A percentile compares a stretch with the other conserved stretches of the same genome.
Conservation (phyloP, 2,888 invertebrate species). For the Andrena camellia region DNA sequence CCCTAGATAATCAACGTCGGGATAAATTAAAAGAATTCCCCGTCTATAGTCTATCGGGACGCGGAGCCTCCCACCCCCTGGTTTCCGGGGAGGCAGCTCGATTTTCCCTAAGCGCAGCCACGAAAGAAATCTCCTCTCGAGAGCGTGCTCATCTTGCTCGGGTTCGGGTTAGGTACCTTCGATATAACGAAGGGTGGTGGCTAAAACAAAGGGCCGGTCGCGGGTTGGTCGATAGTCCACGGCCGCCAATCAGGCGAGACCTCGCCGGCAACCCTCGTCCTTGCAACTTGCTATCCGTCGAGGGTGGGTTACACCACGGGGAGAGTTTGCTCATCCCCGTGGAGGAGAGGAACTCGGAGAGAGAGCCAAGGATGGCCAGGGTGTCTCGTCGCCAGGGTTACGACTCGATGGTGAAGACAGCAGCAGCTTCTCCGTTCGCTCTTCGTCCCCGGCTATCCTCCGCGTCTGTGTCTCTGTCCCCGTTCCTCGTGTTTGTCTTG, state of each 20-base stretch:
- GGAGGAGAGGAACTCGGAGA: slow-evolving; percentile 61
- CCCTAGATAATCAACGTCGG: slow-evolving; percentile 7
- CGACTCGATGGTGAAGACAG: slow-evolving; percentile 71
- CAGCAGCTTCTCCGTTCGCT: slow-evolving; percentile 45
- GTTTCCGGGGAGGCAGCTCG: slow-evolving; percentile 32
- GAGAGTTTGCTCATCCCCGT: slow-evolving; percentile 71
- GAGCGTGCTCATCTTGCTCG: slow-evolving; percentile 62
- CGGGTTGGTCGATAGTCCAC: slow-evolving; percentile 85
- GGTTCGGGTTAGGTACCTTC: slow-evolving; percentile 69
- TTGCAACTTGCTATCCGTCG: slow-evolving; percentile 74
- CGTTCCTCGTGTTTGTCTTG: slow-evolving; percentile 48
- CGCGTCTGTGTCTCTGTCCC: slow-evolving; percentile 33
- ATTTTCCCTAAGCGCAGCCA: slow-evolving; percentile 48
- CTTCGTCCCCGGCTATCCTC: slow-evolving; percentile 35
- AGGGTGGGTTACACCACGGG: slow-evolving; percentile 69
- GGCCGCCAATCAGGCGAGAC: slow-evolving; percentile 84
- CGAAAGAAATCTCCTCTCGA: slow-evolving; percentile 56
- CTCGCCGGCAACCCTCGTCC: slow-evolving; percentile 77
- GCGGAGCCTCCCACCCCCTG: neutral
- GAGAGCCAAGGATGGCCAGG: slow-evolving; percentile 67
- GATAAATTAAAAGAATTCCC: slow-evolving; percentile 20
- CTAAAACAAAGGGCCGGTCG: slow-evolving; percentile 84
- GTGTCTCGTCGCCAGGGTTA: slow-evolving; percentile 80
- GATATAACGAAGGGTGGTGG: slow-evolving; percentile 78
- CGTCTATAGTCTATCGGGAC: slow-evolving; percentile 21